These are phyloP conservation scores for Prunella strophiata DNA, from an alignment of 2,797 vertebrate species.

Conservation along the genomic window DNA sequence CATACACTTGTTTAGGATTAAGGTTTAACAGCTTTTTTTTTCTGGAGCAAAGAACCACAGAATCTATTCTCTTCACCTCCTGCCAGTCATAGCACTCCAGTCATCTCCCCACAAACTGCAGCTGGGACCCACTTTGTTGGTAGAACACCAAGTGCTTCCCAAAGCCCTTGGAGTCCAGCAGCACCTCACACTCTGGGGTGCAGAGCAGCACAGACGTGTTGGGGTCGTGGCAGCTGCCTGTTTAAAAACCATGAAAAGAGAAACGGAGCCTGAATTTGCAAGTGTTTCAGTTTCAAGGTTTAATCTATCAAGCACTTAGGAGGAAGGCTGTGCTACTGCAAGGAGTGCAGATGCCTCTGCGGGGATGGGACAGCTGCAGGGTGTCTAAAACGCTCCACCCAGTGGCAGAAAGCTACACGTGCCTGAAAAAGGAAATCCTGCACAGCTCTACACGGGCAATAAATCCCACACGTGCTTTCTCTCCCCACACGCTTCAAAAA, in stretches of 20 bases:
- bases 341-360: rapidly evolving
- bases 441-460: rapidly evolving
- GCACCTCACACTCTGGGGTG: neutral
- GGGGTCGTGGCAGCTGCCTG: neutral
- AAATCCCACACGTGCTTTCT: neutral
- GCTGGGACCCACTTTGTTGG: neutral
- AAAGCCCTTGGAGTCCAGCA: neutral
- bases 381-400: constrained; percentile 18
- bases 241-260: neutral
- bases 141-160: neutral
- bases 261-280: neutral
- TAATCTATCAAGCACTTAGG: rapidly evolving
- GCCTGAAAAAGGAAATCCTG: rapidly evolving
- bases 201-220: rapidly evolving
- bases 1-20: neutral
- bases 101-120: neutral
- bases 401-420: neutral
- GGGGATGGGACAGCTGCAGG: neutral
- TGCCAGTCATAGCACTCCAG: neutral
- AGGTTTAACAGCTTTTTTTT: neutral
- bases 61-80: neutral
- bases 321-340: neutral
- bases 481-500: neutral
- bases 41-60: neutral
- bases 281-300: neutral